Evolutionary conservation across 1,140 invertebrate genomes (phyloP).

Genomic region (Polypedilum vanderplanki): DNA sequence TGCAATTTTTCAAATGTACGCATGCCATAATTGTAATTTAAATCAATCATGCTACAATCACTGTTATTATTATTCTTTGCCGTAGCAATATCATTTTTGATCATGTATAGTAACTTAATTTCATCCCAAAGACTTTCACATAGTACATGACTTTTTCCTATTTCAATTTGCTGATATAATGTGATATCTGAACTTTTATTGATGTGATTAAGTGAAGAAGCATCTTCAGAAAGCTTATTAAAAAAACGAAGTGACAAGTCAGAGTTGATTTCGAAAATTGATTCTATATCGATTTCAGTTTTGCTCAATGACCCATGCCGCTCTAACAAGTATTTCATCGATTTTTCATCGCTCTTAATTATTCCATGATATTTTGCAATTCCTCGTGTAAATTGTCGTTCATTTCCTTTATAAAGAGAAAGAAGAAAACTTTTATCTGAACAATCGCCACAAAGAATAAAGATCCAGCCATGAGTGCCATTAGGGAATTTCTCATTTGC

Average conservation of each 20-base stretch:
- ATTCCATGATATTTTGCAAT: constrained; percentile 37
- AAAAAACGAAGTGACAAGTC: constrained; percentile 36
- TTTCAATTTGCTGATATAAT: constrained; percentile 36
- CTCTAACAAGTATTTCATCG: not conserved
- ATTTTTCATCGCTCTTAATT: constrained; percentile 30
- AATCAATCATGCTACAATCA: constrained; percentile 29
- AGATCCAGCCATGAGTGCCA: constrained; percentile 34
- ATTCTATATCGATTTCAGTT: constrained; percentile 38
- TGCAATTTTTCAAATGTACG: constrained; percentile 39
- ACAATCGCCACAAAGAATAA: constrained; percentile 40
- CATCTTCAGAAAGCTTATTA: constrained; percentile 33
- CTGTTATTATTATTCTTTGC: constrained; percentile 28
- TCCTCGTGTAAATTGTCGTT: constrained; percentile 35
- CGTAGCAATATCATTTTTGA: constrained; percentile 39
- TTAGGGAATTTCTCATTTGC: constrained; percentile 30
- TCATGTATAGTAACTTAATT: constrained; percentile 37
- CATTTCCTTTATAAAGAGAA: constrained; percentile 35
- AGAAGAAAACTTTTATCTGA: constrained; percentile 35
- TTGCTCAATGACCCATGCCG: not conserved
- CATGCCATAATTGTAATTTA: constrained; percentile 31
- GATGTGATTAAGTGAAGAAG: constrained; percentile 36
- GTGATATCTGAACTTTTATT: constrained; percentile 35
- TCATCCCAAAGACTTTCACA: constrained; percentile 40
- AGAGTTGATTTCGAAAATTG: constrained; percentile 37
- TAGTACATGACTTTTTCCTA: constrained; percentile 35